Conservation (phyloP, 2,797 vertebrate genomes). For the Enteromius argenteus region DNA sequence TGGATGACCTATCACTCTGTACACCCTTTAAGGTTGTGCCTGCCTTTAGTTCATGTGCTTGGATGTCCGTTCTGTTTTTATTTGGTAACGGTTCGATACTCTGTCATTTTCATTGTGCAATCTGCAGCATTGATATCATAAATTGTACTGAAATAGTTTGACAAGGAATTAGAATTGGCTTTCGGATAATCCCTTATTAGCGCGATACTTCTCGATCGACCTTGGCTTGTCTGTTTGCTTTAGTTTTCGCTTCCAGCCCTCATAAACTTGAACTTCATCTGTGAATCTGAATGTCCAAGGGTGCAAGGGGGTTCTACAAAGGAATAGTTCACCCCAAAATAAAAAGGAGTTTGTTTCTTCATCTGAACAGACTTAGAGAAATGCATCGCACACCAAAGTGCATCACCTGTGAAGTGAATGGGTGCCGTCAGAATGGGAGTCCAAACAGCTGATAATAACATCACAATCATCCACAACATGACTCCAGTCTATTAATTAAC, state of each 20-base stretch:
- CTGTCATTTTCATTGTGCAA: constrained; percentile 62
- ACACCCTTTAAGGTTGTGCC: constrained; percentile 80
- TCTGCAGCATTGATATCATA: constrained; percentile 54
- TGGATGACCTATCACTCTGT: constrained; percentile 63
- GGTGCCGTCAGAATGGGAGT: background rate
- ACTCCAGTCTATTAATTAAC: background rate
- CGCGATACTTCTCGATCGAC: background rate
- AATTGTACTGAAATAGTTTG: constrained; percentile 52
- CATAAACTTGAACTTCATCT: constrained; percentile 24
- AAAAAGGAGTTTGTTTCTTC: background rate
- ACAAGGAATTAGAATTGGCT: constrained; percentile 41
- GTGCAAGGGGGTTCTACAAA: background rate
- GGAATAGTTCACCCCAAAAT: background rate
- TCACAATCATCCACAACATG: background rate
- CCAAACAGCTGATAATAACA: background rate
- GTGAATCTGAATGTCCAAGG: constrained; percentile 38
- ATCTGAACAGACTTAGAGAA: background rate
- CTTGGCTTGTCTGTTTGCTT: constrained; percentile 14
- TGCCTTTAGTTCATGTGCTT: constrained; percentile 75
- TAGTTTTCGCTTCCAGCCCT: background rate
- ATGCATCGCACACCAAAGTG: background rate
- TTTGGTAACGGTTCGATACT: constrained; percentile 53
- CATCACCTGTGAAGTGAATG: background rate
- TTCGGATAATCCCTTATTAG: constrained; percentile 22
- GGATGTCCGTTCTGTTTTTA: constrained; percentile 68